Evolutionary conservation across 2,113 vertebrate species (phyloP).

Genomic region (Nothocercus nigrocapillus): DNA sequence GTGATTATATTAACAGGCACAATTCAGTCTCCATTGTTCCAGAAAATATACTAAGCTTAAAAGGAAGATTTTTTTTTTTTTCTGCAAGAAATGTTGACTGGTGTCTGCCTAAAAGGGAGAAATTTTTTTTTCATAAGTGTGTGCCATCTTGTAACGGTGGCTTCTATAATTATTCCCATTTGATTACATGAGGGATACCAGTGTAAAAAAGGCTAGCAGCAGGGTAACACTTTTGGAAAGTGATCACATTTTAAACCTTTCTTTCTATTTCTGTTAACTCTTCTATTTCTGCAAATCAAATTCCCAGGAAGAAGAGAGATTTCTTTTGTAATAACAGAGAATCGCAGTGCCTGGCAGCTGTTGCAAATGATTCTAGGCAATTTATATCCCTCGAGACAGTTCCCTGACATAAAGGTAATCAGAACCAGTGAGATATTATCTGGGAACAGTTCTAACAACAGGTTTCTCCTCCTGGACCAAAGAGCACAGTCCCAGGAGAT

Average conservation of each 20-base stretch:
- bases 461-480: conserved; percentile 51
- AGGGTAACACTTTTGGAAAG: conserved; percentile 21
- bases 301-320: conserved; percentile 63
- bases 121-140: conserved; percentile 50
- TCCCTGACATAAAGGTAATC: conserved; percentile 70
- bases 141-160: conserved; percentile 29
- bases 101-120: conserved; percentile 31
- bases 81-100: conserved; percentile 49
- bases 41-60: conserved; percentile 70
- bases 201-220: neutral
- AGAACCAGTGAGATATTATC: conserved; percentile 66
- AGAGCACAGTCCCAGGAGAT: conserved; percentile 12
- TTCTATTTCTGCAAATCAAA: conserved; percentile 66
- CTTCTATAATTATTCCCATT: conserved; percentile 45
- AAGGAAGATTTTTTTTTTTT: conserved; percentile 60
- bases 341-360: conserved; percentile 68
- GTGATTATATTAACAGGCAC: conserved; percentile 66
- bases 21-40: conserved; percentile 70
- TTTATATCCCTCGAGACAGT: conserved; percentile 56
- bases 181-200: conserved; percentile 25
- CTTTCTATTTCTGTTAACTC: conserved; percentile 62
- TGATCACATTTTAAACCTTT: conserved; percentile 30
- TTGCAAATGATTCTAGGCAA: conserved; percentile 68
- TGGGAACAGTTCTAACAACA: conserved; percentile 57
- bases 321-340: conserved; percentile 73